A percentile compares a stretch with the other conserved stretches of the same genome.
phyloP scores from a whole-genome alignment of 2,113 vertebrate species.

The Dendropsophus ebraccatus region DNA sequence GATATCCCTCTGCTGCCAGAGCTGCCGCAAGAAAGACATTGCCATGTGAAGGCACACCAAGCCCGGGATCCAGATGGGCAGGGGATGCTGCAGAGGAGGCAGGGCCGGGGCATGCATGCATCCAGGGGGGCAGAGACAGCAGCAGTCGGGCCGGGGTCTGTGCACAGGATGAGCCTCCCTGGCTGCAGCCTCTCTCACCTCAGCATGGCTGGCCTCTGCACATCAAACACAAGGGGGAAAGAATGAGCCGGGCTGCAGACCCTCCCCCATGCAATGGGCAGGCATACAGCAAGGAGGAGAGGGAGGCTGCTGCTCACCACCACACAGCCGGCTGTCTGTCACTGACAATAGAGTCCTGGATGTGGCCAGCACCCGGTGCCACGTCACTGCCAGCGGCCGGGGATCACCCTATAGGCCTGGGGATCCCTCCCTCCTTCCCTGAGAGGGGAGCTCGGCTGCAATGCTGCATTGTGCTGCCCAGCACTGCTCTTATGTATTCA shows the following conservation, averaged over 20 bases:
- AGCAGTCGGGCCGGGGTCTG: neutral
- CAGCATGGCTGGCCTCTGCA: slow-evolving; percentile 38
- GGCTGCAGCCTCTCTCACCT: slow-evolving; percentile 40
- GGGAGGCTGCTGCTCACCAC: neutral
- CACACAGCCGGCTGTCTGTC: neutral
- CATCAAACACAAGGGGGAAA: neutral
- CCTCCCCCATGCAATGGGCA: neutral
- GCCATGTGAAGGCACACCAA: slow-evolving; percentile 63
- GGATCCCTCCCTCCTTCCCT: neutral
- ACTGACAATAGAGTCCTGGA: slow-evolving; percentile 11
- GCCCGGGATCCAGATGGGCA: slow-evolving; percentile 58
- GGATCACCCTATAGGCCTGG: neutral
- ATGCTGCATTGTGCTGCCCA: slow-evolving; percentile 20
- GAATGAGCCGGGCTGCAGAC: neutral
- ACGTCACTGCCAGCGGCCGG: slow-evolving; percentile 38
- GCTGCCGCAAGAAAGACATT: slow-evolving; percentile 28
- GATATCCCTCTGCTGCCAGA: slow-evolving; percentile 50
- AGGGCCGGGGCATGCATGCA: slow-evolving; percentile 21
- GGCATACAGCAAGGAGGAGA: neutral
- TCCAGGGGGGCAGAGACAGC: neutral
- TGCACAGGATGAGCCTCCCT: too few relatives aligned
- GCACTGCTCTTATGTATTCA: neutral
- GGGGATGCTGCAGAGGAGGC: slow-evolving; percentile 40
- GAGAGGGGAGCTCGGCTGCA: too few relatives aligned
- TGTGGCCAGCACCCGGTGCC: neutral